A percentile compares a stretch with the other conserved stretches of the same genome.
Evolutionary conservation across 2,113 vertebrate species (phyloP).

Genomic region (Dryoscopus gambensis): DNA sequence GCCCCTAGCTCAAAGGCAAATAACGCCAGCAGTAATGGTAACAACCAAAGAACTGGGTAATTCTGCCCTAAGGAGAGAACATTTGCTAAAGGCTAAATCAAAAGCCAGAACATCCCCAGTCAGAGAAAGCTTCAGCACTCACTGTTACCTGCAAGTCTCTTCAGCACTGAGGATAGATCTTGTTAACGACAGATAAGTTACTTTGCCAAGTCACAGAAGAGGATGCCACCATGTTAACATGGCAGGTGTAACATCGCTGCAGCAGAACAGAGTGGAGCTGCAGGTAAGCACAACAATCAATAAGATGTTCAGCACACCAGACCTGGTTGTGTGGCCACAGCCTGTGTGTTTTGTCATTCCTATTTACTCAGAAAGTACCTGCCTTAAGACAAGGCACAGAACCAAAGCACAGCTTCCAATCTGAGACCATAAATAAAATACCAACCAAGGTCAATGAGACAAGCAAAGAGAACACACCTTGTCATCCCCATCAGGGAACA

Average conservation of each 20-base stretch:
- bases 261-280: not conserved
- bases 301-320: not conserved
- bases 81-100: not conserved
- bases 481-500: rapidly evolving
- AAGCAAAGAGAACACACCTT: not conserved
- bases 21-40: not conserved
- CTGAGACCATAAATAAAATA: not conserved
- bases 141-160: not conserved
- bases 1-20: not conserved
- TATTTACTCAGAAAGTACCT: not conserved
- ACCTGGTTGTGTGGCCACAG: not conserved
- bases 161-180: not conserved
- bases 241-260: not conserved
- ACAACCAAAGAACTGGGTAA: not conserved
- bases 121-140: not conserved
- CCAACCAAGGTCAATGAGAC: not conserved
- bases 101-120: not conserved
- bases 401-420: not conserved
- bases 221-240: rapidly evolving
- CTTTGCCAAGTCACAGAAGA: not conserved
- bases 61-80: not conserved
- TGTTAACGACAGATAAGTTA: not conserved
- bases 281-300: not conserved
- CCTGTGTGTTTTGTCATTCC: not conserved
- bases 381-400: not conserved